Evolutionary conservation across 2,797 vertebrate genomes (phyloP), one percentile per base, ranked within the genome.

Genomic region (Sitta carolinensis): DNA sequence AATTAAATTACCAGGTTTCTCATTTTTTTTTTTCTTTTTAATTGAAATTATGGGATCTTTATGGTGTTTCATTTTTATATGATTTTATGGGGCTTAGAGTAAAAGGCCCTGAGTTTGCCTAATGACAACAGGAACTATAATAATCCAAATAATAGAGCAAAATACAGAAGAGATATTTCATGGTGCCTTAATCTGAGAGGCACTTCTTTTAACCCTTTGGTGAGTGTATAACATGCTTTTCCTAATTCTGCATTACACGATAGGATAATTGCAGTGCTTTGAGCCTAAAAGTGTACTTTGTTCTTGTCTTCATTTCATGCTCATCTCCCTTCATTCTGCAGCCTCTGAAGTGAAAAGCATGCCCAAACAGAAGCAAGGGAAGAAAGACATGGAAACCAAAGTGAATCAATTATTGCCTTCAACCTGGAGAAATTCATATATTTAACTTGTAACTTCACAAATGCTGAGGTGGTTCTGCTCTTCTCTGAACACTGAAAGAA

Each of bases 201-300:
- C 50, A 54, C 21, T 87, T 72, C 16, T 84, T 84, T 94, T 92
- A 93, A 94, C 70, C 63, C 77, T 79, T 87, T 78, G 23, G 15
- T 75, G 51, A 91, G 29, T 26, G 13, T 22, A 48, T 40, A 74
- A 74, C 23, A 38, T 51, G 40, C 3, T 83, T 88, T 92, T 82
- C 25, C 77, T 42, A 82, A 34, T 42, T 42, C 51, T 42, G 20
- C 32, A 11, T 88, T 70, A 78, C 36, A 27, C 36, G 36, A 59
- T 25, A 70, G 30, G 55, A 51, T 67, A 94, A 61, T 42, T 70
- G 42, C 16, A 86, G 18, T 66, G 11, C 38, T 91, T 86, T 54
- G 25, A 78, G 52, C 27, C 62, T 61, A 43, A 52, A 79, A 10
- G 7, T 50, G 21, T 74, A 50, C 38, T 75, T 75, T 43, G n/a